Conservation (phyloP, 2,113 vertebrate species). For the Mormoops blainvillei region DNA sequence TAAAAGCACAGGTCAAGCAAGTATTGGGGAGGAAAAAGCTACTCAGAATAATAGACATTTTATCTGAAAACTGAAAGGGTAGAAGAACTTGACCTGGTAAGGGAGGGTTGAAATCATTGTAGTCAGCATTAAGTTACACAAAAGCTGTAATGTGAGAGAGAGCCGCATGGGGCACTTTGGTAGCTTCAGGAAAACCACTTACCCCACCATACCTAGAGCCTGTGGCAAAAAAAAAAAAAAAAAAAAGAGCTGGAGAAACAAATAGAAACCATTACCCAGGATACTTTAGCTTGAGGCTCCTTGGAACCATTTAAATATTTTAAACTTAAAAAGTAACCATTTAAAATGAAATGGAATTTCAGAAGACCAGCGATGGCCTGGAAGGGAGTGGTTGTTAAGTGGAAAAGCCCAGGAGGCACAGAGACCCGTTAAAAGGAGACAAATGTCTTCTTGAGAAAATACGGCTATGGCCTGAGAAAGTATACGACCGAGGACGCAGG, state of each 20-base stretch:
- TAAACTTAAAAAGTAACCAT: neutral
- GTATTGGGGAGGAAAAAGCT: neutral
- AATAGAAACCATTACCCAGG: too few relatives aligned
- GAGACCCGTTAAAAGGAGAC: neutral
- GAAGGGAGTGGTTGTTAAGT: neutral
- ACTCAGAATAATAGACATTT: neutral
- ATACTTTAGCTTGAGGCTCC: neutral
- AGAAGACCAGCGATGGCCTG: neutral
- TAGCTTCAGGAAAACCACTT: neutral
- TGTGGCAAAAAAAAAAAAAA: neutral
- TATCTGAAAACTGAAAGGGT: neutral
- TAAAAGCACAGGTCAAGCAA: neutral
- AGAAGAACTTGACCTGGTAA: neutral
- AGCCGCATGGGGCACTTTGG: rapidly evolving
- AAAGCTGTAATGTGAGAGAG: neutral
- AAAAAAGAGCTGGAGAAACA: neutral
- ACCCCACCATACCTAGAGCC: neutral
- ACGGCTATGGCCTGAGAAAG: neutral
- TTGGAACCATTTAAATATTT: neutral
- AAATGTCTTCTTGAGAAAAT: neutral
- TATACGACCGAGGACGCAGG: neutral
- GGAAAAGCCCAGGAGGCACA: neutral
- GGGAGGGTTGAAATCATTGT: neutral
- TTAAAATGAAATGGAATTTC: neutral
- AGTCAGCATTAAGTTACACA: neutral